Conservation (phyloP, 2,797 vertebrate genomes). For the Hoplostethus mediterraneus region DNA sequence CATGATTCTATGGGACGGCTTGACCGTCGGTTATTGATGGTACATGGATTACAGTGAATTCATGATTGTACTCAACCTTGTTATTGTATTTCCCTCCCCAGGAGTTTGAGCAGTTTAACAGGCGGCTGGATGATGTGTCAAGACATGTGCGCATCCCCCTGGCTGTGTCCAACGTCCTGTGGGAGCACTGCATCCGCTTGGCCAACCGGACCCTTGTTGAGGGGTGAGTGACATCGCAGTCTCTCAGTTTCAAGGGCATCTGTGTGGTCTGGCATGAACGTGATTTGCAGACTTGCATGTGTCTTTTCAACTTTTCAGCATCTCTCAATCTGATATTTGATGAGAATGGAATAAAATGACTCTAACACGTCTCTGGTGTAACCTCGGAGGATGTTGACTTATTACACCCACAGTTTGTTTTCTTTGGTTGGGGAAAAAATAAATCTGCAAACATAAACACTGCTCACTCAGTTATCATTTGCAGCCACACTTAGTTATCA, state of each 20-base stretch:
- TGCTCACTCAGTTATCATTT: slow-evolving; percentile 12
- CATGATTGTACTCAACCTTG: background rate
- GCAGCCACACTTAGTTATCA: background rate
- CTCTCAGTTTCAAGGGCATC: background rate
- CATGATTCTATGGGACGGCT: background rate
- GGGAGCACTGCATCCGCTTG: slow-evolving; percentile 98
- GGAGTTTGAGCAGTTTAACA: slow-evolving; percentile 98
- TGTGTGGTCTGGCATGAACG: background rate
- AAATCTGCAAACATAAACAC: slow-evolving; percentile 9
- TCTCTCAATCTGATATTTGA: no score
- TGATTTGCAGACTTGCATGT: background rate
- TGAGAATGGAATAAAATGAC: no score
- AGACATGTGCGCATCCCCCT: slow-evolving; percentile 95
- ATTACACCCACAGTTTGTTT: no score
- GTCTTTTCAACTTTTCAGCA: no score
- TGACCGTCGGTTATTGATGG: background rate
- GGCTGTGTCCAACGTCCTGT: slow-evolving; percentile 97
- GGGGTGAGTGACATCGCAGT: slow-evolving; percentile 82
- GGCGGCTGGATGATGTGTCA: slow-evolving; percentile 90
- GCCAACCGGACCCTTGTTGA: slow-evolving; percentile 98
- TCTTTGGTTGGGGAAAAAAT: background rate
- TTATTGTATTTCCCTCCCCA: slow-evolving; percentile 63
- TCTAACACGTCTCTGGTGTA: no score
- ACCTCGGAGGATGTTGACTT: no score
- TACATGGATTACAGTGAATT: background rate